These are phyloP conservation scores for Scophthalmus maximus DNA, from an alignment of 2,113 vertebrate species.

Conservation along the genomic window DNA sequence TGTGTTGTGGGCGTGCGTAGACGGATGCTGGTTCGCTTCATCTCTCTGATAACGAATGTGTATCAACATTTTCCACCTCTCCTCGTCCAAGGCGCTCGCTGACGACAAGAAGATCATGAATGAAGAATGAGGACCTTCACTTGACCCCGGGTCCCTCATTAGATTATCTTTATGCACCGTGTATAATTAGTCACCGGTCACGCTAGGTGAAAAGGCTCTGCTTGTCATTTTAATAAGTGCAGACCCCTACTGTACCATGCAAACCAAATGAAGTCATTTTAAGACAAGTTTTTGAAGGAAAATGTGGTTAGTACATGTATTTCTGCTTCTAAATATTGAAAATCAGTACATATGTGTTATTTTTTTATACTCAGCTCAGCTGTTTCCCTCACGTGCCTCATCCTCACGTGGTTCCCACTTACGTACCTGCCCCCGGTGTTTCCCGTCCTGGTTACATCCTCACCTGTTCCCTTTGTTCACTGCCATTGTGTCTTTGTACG, in stretches of 20 bases:
- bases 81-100: conserved; percentile 5
- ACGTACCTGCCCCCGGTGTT: not conserved
- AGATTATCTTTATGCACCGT: too few species aligned
- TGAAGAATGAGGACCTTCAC: conserved; percentile 24
- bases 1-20: conserved; percentile 24
- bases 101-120: conserved; percentile 20
- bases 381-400: not conserved
- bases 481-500: not conserved
- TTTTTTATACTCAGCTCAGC: not conserved
- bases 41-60: conserved; percentile 19
- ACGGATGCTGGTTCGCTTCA: conserved; percentile 18
- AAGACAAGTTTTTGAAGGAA: too few species aligned
- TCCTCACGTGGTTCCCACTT: not conserved
- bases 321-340: not conserved
- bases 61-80: conserved; percentile 21
- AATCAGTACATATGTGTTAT: not conserved
- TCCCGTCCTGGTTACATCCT: not conserved
- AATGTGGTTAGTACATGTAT: too few species aligned
- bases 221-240: too few species aligned
- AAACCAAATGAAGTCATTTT: not conserved
- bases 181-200: too few species aligned
- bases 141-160: not conserved
- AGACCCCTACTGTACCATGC: conserved; percentile 1
- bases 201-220: too few species aligned
- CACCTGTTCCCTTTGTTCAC: not conserved